These are phyloP conservation scores for Drosophila kikkawai DNA, from an alignment of 1,140 invertebrate genomes.

Conservation along the genomic window DNA sequence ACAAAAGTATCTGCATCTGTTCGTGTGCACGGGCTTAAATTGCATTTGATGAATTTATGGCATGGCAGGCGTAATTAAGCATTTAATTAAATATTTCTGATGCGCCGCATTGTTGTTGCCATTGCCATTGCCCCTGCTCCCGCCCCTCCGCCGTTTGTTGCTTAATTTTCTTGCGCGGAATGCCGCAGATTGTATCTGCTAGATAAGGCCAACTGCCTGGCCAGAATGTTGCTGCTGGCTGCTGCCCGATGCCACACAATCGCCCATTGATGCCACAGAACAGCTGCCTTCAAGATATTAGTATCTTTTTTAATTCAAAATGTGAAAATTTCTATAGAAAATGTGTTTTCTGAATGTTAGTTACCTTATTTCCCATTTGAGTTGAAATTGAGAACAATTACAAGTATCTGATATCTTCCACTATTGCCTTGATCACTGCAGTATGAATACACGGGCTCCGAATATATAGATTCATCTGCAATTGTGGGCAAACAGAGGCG, in stretches of 20 bases:
- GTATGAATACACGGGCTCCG: neutral
- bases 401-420: constrained; percentile 6
- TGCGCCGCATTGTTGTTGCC: constrained; percentile 62
- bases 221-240: constrained; percentile 31
- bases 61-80: constrained; percentile 84
- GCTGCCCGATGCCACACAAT: constrained; percentile 13
- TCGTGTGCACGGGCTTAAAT: constrained; percentile 71
- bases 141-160: constrained; percentile 9
- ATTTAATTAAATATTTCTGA: constrained; percentile 85
- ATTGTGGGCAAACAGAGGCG: constrained; percentile 48
- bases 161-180: constrained; percentile 75
- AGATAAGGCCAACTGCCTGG: constrained; percentile 50
- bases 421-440: constrained; percentile 7
- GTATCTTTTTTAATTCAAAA: neutral
- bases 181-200: constrained; percentile 69
- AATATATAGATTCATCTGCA: constrained; percentile 36
- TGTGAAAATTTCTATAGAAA: neutral
- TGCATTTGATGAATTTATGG: constrained; percentile 85
- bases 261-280: constrained; percentile 28
- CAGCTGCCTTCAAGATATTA: neutral
- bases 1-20: constrained; percentile 46
- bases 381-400: constrained; percentile 1
- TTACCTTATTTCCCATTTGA: neutral
- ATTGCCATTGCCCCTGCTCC: neutral
- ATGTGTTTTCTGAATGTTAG: neutral